A percentile compares a stretch with the other conserved stretches of the same genome.
phyloP scores from a whole-genome alignment of 2,797 vertebrate species.

The Parauchenoglanis punctatus region DNA sequence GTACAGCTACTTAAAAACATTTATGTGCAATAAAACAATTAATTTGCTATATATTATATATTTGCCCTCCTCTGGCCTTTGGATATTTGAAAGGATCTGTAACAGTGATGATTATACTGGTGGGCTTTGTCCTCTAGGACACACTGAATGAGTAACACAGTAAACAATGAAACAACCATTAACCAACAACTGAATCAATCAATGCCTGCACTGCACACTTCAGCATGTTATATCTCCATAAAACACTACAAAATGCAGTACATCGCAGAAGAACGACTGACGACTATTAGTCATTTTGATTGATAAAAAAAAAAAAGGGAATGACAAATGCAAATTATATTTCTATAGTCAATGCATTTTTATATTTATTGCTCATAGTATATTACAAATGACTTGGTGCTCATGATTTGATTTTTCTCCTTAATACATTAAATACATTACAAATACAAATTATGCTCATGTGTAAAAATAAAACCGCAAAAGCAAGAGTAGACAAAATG shows the following conservation, averaged over 20 bases:
- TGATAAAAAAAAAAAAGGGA: not conserved
- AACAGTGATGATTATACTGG: not conserved
- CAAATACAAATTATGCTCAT: not conserved
- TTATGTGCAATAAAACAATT: not conserved
- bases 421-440: not conserved
- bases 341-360: not conserved
- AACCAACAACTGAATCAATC: not conserved
- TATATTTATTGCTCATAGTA: not conserved
- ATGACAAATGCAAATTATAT: not conserved
- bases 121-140: not conserved
- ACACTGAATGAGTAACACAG: not conserved
- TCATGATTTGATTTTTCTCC: not conserved
- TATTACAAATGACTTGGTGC: not conserved
- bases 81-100: not conserved
- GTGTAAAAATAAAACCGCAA: not conserved
- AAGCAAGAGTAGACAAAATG: not conserved
- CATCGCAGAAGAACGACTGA: too few relatives aligned
- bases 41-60: not conserved
- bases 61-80: too few relatives aligned
- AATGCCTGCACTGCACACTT: too few relatives aligned
- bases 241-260: not conserved
- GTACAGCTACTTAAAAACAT: not conserved
- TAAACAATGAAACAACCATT: not conserved
- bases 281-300: not conserved
- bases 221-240: not conserved